Conservation (phyloP, 2,888 invertebrate species). For the Vannuccia rotundouncinata region DNA sequence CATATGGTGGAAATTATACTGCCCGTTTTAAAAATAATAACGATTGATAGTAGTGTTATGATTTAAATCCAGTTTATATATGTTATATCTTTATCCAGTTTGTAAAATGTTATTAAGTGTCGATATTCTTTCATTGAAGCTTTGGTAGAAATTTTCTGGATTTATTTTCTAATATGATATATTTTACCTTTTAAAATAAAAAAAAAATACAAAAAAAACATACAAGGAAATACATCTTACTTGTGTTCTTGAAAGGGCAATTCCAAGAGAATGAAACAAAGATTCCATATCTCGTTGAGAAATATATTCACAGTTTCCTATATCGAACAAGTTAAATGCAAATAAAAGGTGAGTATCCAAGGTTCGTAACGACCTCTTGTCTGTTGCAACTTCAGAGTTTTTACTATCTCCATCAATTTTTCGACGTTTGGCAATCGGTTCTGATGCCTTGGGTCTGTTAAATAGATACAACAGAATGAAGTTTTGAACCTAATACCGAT, state of each 20-base stretch:
- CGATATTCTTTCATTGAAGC: too few relatives aligned
- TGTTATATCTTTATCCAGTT: too few relatives aligned
- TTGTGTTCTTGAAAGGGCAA: constrained; percentile 14
- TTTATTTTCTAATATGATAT: too few relatives aligned
- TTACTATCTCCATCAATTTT: constrained; percentile 2
- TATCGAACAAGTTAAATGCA: constrained; percentile 1
- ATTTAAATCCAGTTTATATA: too few relatives aligned
- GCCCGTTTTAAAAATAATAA: too few relatives aligned
- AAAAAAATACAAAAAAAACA: too few relatives aligned
- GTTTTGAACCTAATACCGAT: too few relatives aligned
- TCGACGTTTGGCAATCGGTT: constrained; percentile 1
- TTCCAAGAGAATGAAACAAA: background rate
- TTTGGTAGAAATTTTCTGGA: too few relatives aligned
- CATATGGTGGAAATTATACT: too few relatives aligned
- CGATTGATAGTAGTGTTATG: too few relatives aligned
- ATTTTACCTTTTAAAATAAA: too few relatives aligned
- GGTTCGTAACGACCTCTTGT: background rate
- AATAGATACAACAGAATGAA: background rate
- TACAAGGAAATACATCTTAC: background rate
- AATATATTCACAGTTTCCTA: background rate
- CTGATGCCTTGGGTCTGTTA: background rate
- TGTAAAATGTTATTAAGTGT: too few relatives aligned
- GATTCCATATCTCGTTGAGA: background rate
- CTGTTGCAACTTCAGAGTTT: background rate
- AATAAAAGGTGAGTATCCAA: background rate